Evolutionary conservation across 1,140 invertebrate genomes (phyloP), one percentile per base, ranked within the genome.

Genomic region (Pogonomyrmex californicus): DNA sequence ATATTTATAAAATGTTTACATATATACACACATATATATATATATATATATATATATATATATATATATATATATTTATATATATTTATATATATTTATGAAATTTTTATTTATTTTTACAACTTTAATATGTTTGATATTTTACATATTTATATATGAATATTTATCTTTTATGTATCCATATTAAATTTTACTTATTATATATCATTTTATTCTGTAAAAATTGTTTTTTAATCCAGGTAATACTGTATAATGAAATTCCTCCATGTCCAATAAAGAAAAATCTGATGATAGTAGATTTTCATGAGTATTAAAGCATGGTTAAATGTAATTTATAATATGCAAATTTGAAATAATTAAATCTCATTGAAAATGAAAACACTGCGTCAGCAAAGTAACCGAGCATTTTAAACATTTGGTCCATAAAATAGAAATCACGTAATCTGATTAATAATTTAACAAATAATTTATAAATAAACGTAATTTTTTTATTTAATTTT

Each of bases 111-210:
- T n/a, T 23, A 7, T 63, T 63, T 38, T 63, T 63, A 2, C 14
- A 33, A 63, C 6, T 63, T 63, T 38, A 63, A 63, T 62, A 62
- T 62, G 1, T n/a, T 62, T 62, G 36, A 33, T 38, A 63, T 62
- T 62, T 62, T 5, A 36, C 17, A 33, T 0, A 58, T 2, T 12
- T 1, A 23, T 23, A 23, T 23, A 56, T 3, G 0, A 36, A 36
- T 17, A 38, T 63, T 63, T 63, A 63, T 36, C 36, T 38, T 36
- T 5, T 9, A 63, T 6, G 30, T 5, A 14, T 63, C 38, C 38
- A 36, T 63, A 63, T 6, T 38, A 14, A 30, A 63, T 63, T 56
- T 0, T 56, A 23, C 23, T 63, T 38, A 23, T 38, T 36, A 17
- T 36, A 14, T 63, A 1, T 63, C 1, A 17, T 17, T 63, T 17